These are phyloP conservation scores for Drosophila guanche DNA, from an alignment of 1,140 invertebrate species.

Conservation along the genomic window DNA sequence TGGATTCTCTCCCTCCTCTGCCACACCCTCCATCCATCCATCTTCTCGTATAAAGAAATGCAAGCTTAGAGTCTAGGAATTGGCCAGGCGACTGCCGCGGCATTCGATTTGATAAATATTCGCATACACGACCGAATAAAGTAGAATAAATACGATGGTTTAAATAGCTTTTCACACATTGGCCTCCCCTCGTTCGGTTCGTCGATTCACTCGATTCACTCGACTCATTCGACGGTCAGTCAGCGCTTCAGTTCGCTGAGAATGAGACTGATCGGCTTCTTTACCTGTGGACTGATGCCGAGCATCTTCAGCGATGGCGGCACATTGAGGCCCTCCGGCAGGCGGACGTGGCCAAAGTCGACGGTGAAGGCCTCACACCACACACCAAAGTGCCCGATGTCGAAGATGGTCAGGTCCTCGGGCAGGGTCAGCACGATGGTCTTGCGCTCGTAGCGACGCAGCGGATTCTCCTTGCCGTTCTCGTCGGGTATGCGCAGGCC, in stretches of 20 bases:
- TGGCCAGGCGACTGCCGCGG: constrained; percentile 39
- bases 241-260: constrained; percentile 73
- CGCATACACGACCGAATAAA: constrained; percentile 30
- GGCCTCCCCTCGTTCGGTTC: constrained; percentile 23
- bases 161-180: constrained; percentile 40
- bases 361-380: constrained; percentile 95
- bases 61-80: constrained; percentile 68
- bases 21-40: constrained; percentile 36
- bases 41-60: constrained; percentile 30
- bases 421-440: constrained; percentile 94
- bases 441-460: constrained; percentile 91
- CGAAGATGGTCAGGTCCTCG: constrained; percentile 90
- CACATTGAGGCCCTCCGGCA: constrained; percentile 90
- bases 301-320: constrained; percentile 96
- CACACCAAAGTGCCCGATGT: constrained; percentile 93
- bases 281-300: constrained; percentile 95
- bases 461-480: constrained; percentile 92
- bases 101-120: constrained; percentile 55
- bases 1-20: too few relatives aligned
- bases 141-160: constrained; percentile 63
- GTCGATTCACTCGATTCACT: constrained; percentile 6
- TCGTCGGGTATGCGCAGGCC: constrained; percentile 94
- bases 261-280: constrained; percentile 76
- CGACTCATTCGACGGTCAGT: constrained; percentile 31
- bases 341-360: constrained; percentile 93